Evolutionary conservation across 2,797 vertebrate genomes (phyloP), one percentile per base, ranked within the genome.

Genomic region (Champsocephalus gunnari): DNA sequence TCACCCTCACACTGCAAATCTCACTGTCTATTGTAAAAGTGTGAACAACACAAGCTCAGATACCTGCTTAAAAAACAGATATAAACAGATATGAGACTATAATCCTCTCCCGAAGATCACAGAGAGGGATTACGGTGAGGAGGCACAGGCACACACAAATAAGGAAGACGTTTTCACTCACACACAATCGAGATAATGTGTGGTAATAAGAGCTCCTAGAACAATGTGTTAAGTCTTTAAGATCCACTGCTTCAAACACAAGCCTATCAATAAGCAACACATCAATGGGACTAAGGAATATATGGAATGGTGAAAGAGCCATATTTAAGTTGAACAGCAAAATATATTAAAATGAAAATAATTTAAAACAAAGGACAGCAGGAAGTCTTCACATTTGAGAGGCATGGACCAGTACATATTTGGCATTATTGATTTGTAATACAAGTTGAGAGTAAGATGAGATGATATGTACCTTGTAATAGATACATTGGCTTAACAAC

Each of bases 51-150:
- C 41, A 66, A 60, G 28, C 56, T 2, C 16, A 50, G 34, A 43
- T 44, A 43, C 53, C 32, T 50, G 19, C 41, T 57, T 49, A 56
- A n/a, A 63, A 66, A 70, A 60, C 19, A 70, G 43, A 71, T 55
- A 45, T 14, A 53, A 16, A 12, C 43, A 55, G 12, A 45, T 34
- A 56, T 9, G 21, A 19, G 9, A 43, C 28, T 47, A 43, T 14
- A 54, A 70, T 51, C 34, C 50, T 19, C 16, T 48, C 45, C 7
- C 7, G 19, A 19, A 2, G 47, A 19, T 61, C 55, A 60, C 10
- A 68, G 24, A 34, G 47, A 66, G 11, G 24, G 54, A 71, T 71
- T 66, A 60, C 63, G 38, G 48, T 47, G 50, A 73, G 54, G 53
- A 1, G 50, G 51, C 8, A 16, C 24, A 32, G 24, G 51, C 2